phyloP scores from a whole-genome alignment of 2,113 vertebrate species.

The Pterocles burchelli region DNA sequence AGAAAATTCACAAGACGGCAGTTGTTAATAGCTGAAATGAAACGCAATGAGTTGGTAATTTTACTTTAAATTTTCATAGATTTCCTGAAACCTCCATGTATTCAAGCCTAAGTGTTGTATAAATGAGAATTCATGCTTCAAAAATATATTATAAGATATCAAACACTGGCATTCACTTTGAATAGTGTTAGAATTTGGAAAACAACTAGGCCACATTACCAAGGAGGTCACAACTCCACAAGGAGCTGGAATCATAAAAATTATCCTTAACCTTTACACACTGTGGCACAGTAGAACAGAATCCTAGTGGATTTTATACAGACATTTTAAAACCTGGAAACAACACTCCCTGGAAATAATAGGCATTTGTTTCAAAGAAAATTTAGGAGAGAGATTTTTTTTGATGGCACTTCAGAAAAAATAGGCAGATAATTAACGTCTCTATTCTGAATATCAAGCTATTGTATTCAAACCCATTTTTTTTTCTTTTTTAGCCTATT shows the following conservation, averaged over 20 bases:
- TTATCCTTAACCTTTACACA: neutral
- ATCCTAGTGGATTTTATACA: neutral
- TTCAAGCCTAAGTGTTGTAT: neutral
- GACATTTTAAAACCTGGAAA: neutral
- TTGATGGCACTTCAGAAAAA: neutral
- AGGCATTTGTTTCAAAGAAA: neutral
- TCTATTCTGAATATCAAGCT: neutral
- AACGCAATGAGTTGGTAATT: neutral
- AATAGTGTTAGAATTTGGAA: neutral
- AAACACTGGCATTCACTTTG: neutral
- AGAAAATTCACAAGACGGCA: neutral
- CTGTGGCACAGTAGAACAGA: neutral
- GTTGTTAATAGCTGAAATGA: neutral
- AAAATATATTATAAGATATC: neutral
- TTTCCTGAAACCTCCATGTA: neutral
- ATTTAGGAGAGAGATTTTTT: neutral
- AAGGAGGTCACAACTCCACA: neutral
- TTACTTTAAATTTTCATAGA: neutral
- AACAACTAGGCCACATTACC: neutral
- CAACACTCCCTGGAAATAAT: neutral
- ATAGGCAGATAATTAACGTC: neutral
- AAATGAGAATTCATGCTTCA: neutral
- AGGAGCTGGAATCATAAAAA: neutral
- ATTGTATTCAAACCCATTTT: neutral
- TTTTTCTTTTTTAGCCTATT: neutral